Percentiles rank a stretch among this genome's conserved stretches.
Evolutionary conservation across 2,888 invertebrate genomes (phyloP).

Genomic region (Lithosia quadra): DNA sequence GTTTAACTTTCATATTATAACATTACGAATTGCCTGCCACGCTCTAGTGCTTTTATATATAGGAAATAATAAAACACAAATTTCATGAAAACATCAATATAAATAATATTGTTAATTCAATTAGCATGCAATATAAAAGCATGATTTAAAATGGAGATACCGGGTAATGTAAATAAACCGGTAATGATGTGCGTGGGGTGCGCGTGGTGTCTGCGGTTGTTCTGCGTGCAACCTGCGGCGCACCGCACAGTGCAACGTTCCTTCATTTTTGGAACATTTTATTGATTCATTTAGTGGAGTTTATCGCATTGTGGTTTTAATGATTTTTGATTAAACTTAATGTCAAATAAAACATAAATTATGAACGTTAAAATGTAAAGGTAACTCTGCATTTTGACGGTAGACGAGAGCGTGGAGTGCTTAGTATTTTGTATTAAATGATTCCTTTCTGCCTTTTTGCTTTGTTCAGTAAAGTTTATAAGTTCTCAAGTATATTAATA

Average conservation of each 20-base stretch:
- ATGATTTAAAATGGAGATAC: slow-evolving; percentile 37
- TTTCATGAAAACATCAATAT: slow-evolving; percentile 2
- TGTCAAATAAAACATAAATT: neutral
- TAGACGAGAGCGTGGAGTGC: no score
- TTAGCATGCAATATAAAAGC: slow-evolving; percentile 22
- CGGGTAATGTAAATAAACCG: slow-evolving; percentile 34
- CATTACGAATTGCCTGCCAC: neutral
- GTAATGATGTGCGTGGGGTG: slow-evolving; percentile 32
- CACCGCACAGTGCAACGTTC: slow-evolving; percentile 14
- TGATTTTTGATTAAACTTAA: slow-evolving; percentile 10
- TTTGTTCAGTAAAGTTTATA: no score
- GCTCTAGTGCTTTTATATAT: neutral
- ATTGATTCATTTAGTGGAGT: slow-evolving; percentile 14
- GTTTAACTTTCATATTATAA: neutral
- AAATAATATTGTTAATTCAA: slow-evolving; percentile 32
- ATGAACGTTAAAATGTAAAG: no score
- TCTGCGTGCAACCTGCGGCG: slow-evolving; percentile 32
- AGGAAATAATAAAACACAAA: no score
- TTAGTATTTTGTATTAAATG: no score
- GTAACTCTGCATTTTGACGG: no score
- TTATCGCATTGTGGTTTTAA: slow-evolving; percentile 9
- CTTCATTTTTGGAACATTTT: slow-evolving; percentile 3
- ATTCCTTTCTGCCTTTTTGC: no score
- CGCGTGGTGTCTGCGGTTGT: slow-evolving; percentile 26
- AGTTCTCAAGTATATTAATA: no score